Base-by-base conservation (phyloP, 1,140 invertebrate genomes). In the Eubasilissa regina region DNA sequence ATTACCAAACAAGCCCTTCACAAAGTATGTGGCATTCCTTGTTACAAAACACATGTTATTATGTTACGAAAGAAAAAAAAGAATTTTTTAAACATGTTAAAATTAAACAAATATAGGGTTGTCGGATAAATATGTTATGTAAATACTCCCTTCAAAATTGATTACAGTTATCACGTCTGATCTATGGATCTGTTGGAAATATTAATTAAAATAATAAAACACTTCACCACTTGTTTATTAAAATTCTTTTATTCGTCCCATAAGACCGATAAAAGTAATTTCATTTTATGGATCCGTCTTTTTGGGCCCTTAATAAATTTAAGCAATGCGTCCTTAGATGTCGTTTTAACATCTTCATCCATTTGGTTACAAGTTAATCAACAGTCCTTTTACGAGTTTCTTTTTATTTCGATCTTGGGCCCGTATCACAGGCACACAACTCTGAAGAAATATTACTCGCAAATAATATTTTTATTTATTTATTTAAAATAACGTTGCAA, bases 281-380 rank as follows among this genome's bases (percentile, higher is more conserved):
- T 70, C 13, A 17, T 70, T 66, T 66, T 13, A 68, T 43, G 17
- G 48, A 17, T 70, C 45, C 66, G 47, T 51, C 47, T 35, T 51
- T 48, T 70, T 66, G 62, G 66, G 15, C 19, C 66, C 45, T 70
- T 70, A 70, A 70, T 70, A 51, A 68, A 70, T 70, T 70, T 45
- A 62, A 62, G 10, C 12, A 25, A 62, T 62, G 21, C 64, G 44
- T 48, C 64, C 64, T 48, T 47, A 47, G 19, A 15, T 51, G 15
- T 51, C 75, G 19, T 66, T 77, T 79, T 79, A 66, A 82, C 75
- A 82, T 77, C 75, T 77, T 48, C 70, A 79, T 79, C 68, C 66
- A 60, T 77, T 79, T 74, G 19, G 74, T 60, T 77, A 74, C 78
- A 77, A 77, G 77, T 82, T 79, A 79, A 82, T 81, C 74, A 81